Percentiles rank a stretch among this genome's conserved stretches.
Conservation (phyloP, 2,888 invertebrate species). For the Sarcophaga caerulescens region DNA sequence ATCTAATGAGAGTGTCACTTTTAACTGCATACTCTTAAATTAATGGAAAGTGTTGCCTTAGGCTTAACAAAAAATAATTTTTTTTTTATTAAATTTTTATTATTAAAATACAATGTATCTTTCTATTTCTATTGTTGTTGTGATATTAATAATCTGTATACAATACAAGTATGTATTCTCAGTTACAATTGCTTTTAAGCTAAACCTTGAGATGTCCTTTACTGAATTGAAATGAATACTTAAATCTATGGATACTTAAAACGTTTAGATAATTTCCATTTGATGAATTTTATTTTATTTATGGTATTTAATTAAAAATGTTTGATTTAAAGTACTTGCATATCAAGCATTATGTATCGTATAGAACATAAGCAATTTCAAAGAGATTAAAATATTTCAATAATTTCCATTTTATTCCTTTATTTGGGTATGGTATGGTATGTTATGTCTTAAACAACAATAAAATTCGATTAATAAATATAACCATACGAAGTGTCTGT, state of each 20-base stretch:
- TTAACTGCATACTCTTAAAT: too few relatives aligned
- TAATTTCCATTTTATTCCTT: slow-evolving; percentile 18
- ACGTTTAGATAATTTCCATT: too few relatives aligned
- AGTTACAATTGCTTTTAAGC: too few relatives aligned
- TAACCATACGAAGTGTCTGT: not conserved
- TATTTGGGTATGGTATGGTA: too few relatives aligned
- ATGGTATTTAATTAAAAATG: slow-evolving; percentile 38
- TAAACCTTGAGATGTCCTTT: too few relatives aligned
- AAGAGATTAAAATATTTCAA: slow-evolving; percentile 21
- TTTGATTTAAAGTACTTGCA: slow-evolving; percentile 1
- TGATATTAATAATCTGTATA: not conserved
- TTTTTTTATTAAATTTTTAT: too few relatives aligned
- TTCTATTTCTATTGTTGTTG: not conserved
- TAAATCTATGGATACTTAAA: too few relatives aligned
- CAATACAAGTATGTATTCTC: too few relatives aligned
- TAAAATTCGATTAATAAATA: slow-evolving; percentile 13
- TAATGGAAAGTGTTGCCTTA: not conserved
- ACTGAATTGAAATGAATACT: too few relatives aligned
- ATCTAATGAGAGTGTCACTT: too few relatives aligned
- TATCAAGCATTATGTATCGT: too few relatives aligned
- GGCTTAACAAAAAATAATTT: too few relatives aligned
- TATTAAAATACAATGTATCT: not conserved
- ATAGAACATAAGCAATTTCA: slow-evolving; percentile 12
- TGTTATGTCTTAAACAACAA: slow-evolving; percentile 18
- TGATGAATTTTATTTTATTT: not conserved